phyloP scores from a whole-genome alignment of 2,113 vertebrate genomes.

The Brienomyrus brachyistius region DNA sequence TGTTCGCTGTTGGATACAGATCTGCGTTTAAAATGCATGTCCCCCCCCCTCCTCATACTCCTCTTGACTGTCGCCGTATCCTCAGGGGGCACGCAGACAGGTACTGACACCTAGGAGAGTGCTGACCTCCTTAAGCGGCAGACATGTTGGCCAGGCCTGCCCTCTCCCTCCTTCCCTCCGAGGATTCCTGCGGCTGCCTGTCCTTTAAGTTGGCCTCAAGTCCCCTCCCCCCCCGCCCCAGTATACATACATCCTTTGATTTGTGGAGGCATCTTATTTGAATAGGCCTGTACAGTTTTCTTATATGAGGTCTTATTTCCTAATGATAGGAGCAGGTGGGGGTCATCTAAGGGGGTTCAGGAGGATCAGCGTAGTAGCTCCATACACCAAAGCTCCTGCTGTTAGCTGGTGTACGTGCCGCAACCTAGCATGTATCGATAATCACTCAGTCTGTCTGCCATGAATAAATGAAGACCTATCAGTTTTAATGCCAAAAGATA shows the following conservation, averaged over 20 bases:
- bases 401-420: background rate
- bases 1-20: background rate
- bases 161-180: background rate
- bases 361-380: background rate
- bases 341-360: background rate
- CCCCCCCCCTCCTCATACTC: background rate
- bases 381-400: background rate
- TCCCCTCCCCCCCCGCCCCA: background rate
- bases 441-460: background rate
- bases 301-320: background rate
- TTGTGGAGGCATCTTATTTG: background rate
- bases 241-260: background rate
- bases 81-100: background rate
- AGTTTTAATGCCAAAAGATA: background rate
- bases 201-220: background rate
- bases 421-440: background rate
- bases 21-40: background rate
- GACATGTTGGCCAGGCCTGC: background rate
- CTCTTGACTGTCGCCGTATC: background rate
- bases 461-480: background rate
- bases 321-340: background rate
- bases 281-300: background rate
- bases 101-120: background rate
- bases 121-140: background rate
- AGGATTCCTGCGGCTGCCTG: background rate